These are phyloP conservation scores for Hydrozoanthus gracilis DNA, from an alignment of 92 coral and sea anemone genomes.

Conservation along the genomic window DNA sequence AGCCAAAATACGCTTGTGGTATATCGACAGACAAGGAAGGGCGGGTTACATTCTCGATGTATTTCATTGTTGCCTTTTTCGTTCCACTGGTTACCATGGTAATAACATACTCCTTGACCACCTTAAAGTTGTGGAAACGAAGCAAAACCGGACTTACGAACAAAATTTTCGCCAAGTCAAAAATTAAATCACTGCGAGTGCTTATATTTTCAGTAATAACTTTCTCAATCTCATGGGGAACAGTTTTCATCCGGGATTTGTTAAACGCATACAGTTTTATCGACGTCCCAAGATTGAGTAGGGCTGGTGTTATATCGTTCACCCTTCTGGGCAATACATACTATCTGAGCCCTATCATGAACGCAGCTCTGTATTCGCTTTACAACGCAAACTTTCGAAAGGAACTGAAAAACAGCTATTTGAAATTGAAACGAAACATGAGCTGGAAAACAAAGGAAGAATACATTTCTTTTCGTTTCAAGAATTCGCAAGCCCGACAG, in stretches of 20 bases:
- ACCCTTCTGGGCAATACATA: slow-evolving; percentile 7
- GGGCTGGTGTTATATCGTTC: neutral
- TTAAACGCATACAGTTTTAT: neutral
- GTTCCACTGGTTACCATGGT: slow-evolving; percentile 28
- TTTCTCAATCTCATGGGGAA: slow-evolving; percentile 26
- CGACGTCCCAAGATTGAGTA: neutral
- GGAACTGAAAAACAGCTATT: slow-evolving; percentile 9
- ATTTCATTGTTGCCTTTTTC: slow-evolving; percentile 29
- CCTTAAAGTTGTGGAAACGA: slow-evolving; percentile 29
- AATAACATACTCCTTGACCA: slow-evolving; percentile 19
- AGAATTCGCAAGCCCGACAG: neutral
- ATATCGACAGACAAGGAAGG: slow-evolving; percentile 19
- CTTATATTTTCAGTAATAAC: slow-evolving; percentile 19
- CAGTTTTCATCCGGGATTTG: slow-evolving; percentile 41
- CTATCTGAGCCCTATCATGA: slow-evolving; percentile 17
- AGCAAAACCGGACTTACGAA: slow-evolving; percentile 13
- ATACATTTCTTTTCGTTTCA: neutral
- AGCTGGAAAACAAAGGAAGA: neutral
- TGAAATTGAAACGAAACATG: neutral
- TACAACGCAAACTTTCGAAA: slow-evolving; percentile 41
- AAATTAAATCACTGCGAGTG: slow-evolving; percentile 34
- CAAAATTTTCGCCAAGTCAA: slow-evolving; percentile 10
- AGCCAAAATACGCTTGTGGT: slow-evolving; percentile 15
- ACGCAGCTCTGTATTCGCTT: slow-evolving; percentile 33
- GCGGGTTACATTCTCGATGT: neutral